phyloP scores from a whole-genome alignment of 2,888 invertebrate genomes.

The Ceramica pisi region DNA sequence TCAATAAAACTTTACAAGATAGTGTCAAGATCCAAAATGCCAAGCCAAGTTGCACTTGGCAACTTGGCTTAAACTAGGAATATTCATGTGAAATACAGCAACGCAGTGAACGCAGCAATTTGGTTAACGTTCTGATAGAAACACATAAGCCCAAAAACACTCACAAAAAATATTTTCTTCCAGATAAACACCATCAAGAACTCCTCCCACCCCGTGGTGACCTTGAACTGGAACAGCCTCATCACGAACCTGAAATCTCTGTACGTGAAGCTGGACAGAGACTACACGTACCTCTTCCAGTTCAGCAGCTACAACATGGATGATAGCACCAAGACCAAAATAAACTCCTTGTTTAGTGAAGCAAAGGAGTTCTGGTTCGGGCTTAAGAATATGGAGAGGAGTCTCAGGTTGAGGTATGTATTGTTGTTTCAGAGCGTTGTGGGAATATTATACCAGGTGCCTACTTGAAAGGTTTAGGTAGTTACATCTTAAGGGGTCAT shows the following conservation, averaged over 20 bases:
- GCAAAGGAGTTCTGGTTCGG: constrained; percentile 83
- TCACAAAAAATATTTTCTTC: not conserved
- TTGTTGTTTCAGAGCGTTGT: not conserved
- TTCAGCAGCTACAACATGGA: constrained; percentile 81
- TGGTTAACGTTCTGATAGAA: too few relatives aligned
- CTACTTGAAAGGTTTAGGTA: too few relatives aligned
- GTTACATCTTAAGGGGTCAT: too few relatives aligned
- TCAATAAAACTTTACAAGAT: too few relatives aligned
- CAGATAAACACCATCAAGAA: constrained; percentile 75
- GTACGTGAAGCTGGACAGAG: constrained; percentile 76
- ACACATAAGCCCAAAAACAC: too few relatives aligned
- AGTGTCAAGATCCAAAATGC: too few relatives aligned
- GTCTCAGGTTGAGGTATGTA: constrained; percentile 79
- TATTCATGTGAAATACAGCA: too few relatives aligned
- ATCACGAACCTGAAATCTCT: constrained; percentile 79
- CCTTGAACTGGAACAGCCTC: constrained; percentile 81
- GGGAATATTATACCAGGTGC: too few relatives aligned
- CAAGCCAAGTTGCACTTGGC: too few relatives aligned
- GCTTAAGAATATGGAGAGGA: constrained; percentile 72
- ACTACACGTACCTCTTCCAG: constrained; percentile 84
- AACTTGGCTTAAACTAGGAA: too few relatives aligned
- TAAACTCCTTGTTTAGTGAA: constrained; percentile 66
- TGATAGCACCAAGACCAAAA: constrained; percentile 56
- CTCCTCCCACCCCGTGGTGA: constrained; percentile 67
- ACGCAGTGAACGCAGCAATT: too few relatives aligned